Evolutionary conservation across 1,140 invertebrate species (phyloP).

Genomic region (Panulirus ornatus): DNA sequence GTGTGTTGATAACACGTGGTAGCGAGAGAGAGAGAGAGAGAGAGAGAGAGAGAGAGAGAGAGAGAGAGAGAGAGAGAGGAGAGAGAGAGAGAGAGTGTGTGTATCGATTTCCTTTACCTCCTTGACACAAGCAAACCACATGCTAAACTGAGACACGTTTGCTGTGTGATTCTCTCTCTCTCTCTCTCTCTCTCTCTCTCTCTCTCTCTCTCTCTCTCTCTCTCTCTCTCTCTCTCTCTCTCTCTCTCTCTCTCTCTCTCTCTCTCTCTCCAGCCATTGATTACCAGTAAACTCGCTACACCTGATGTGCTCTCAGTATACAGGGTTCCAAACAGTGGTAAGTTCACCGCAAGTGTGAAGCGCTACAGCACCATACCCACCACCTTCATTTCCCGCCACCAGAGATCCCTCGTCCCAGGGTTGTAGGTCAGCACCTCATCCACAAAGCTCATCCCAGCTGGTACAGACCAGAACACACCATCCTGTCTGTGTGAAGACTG

Average conservation of each 20-base stretch:
- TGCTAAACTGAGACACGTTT: no score
- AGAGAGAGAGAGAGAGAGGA: not conserved
- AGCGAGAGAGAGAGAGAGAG: not conserved
- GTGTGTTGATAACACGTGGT: not conserved
- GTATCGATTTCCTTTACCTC: not conserved
- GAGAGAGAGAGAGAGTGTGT: not conserved
- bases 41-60: not conserved
- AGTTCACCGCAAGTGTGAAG: no score
- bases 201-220: constrained; percentile 14
- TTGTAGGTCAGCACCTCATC: no score
- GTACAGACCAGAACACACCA: no score
- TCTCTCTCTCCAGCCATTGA: not conserved
- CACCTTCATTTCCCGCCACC: no score
- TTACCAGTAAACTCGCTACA: no score
- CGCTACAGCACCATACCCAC: no score
- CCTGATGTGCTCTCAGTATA: no score
- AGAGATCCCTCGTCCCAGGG: no score
- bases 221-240: not conserved
- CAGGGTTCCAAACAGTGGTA: no score
- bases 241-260: not conserved
- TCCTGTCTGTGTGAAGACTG: no score
- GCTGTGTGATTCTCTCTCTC: not conserved
- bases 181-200: constrained; percentile 30
- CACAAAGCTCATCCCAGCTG: no score
- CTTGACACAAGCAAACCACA: not conserved